Conservation (phyloP, 1,140 invertebrate genomes). For the Panulirus ornatus region DNA sequence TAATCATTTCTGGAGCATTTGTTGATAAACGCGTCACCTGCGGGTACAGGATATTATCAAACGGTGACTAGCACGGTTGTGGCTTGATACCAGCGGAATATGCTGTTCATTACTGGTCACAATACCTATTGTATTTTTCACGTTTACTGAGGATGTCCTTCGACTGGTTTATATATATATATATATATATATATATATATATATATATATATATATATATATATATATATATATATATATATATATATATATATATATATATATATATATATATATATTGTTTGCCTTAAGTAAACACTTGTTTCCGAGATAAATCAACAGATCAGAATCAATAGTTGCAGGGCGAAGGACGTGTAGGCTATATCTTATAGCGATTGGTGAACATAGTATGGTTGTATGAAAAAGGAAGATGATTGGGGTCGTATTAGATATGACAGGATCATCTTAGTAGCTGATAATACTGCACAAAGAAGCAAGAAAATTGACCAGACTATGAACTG, state of each 20-base stretch:
- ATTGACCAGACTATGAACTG: too few species aligned
- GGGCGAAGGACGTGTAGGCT: not conserved
- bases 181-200: constrained; percentile 37
- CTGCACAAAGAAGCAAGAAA: too few species aligned
- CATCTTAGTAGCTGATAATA: too few species aligned
- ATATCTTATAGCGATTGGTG: not conserved
- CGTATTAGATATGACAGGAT: too few species aligned
- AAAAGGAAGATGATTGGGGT: too few species aligned
- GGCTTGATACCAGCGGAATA: not conserved
- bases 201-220: constrained; percentile 22
- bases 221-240: constrained; percentile 30
- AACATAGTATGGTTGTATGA: not conserved
- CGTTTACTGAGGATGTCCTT: not conserved
- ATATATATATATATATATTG: not conserved
- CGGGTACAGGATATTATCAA: not conserved
- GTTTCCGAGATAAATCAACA: not conserved
- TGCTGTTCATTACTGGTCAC: not conserved
- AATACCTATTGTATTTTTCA: not conserved
- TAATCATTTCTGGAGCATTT: not conserved
- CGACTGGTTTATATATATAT: constrained; percentile 19
- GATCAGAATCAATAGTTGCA: not conserved
- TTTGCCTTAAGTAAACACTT: not conserved
- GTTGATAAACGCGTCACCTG: not conserved
- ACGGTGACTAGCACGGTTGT: not conserved
- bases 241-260: constrained; percentile 13